Percentiles rank a stretch among this genome's conserved stretches.
These are phyloP conservation scores for Eustalomyia histrio DNA, from an alignment of 2,888 invertebrate species.

Conservation along the genomic window DNA sequence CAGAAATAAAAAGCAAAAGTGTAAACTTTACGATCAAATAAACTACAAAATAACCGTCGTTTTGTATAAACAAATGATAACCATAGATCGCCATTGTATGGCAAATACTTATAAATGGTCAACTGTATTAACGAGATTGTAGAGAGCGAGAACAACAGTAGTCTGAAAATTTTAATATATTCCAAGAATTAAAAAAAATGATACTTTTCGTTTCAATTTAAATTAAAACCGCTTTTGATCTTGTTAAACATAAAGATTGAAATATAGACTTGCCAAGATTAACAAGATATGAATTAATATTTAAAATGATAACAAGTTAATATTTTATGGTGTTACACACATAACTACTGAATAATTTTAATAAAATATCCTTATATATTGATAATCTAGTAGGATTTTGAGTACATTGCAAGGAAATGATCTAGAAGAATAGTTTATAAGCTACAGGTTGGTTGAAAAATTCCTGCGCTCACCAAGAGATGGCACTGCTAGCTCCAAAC, in stretches of 20 bases:
- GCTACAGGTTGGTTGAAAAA: too few relatives aligned
- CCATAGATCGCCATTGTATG: neutral
- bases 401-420: too few relatives aligned
- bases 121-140: constrained; percentile 7
- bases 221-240: constrained; percentile 3
- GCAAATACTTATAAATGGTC: constrained; percentile 3
- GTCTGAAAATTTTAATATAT: constrained; percentile 38
- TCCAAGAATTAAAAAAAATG: constrained; percentile 24
- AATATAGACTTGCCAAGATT: neutral
- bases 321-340: neutral
- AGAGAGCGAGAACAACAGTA: constrained; percentile 24
- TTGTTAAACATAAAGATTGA: neutral
- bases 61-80: neutral
- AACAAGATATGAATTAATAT: neutral
- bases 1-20: constrained; percentile 48
- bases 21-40: constrained; percentile 43
- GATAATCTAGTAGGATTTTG: too few relatives aligned
- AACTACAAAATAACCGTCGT: neutral
- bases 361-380: neutral
- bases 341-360: neutral
- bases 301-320: neutral
- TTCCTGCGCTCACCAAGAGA: too few relatives aligned
- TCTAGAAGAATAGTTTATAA: too few relatives aligned
- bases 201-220: neutral
- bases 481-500: too few relatives aligned